phyloP scores from a whole-genome alignment of 2,888 invertebrate species.

The Himalopsyche japonica region DNA sequence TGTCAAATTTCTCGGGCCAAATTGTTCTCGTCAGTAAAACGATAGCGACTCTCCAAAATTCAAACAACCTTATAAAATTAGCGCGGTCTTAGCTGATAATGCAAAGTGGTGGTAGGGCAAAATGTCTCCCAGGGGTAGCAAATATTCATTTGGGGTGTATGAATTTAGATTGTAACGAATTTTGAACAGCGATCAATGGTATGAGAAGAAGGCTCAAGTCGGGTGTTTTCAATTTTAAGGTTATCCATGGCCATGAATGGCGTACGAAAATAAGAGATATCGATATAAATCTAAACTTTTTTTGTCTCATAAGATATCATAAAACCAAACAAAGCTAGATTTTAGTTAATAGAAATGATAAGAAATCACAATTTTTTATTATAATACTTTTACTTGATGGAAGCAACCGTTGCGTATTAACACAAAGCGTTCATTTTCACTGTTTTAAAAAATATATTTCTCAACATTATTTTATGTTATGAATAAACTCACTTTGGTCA shows the following conservation, averaged over 20 bases:
- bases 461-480: too few species aligned
- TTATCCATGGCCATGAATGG: background rate
- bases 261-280: background rate
- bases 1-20: background rate
- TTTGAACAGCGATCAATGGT: background rate
- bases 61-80: constrained; percentile 6
- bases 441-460: too few species aligned
- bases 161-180: background rate
- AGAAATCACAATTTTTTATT: too few species aligned
- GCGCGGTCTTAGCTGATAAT: background rate
- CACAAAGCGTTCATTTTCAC: too few species aligned
- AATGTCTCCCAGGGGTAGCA: background rate
- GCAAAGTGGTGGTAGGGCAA: background rate
- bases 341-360: too few species aligned
- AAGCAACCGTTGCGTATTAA: too few species aligned
- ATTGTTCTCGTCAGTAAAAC: background rate
- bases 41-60: background rate
- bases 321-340: too few species aligned
- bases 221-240: background rate
- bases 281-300: too few species aligned
- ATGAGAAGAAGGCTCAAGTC: background rate
- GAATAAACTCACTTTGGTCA: too few species aligned
- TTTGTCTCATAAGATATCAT: too few species aligned
- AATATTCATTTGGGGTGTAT: background rate
- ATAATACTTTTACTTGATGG: too few species aligned